Evolutionary conservation across 2,797 vertebrate species (phyloP).

Genomic region (Brachyrhaphis roseni): DNA sequence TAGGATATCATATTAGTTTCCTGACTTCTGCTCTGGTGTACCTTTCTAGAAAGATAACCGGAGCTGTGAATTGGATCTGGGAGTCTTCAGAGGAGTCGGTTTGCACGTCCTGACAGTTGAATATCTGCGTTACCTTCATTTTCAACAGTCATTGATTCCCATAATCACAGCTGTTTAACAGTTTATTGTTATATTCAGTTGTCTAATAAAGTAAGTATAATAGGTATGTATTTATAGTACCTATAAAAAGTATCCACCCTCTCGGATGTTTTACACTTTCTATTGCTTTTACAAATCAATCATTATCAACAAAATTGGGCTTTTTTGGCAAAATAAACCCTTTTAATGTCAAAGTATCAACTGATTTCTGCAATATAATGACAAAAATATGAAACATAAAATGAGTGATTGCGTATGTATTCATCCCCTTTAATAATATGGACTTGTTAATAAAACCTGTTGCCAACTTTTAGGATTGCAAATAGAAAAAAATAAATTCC

Average conservation of each 20-base stretch:
- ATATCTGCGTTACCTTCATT: not conserved
- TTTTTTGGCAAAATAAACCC: not conserved
- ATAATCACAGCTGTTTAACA: not conserved
- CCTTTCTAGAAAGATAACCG: not conserved
- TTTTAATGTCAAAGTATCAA: not conserved
- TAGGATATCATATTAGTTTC: not conserved
- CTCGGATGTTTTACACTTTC: not conserved
- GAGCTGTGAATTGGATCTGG: not conserved
- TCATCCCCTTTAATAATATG: not conserved
- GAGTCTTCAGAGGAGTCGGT: not conserved
- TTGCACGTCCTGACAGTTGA: not conserved
- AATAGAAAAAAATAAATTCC: not conserved
- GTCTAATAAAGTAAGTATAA: not conserved
- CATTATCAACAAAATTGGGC: not conserved
- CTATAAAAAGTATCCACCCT: not conserved
- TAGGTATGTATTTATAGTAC: not conserved
- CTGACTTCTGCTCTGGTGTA: not conserved
- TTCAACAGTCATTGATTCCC: not conserved
- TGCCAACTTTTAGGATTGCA: not conserved
- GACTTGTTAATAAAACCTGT: not conserved
- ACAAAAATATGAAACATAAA: not conserved
- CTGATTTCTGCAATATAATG: not conserved
- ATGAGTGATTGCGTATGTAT: not conserved
- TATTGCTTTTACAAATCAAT: not conserved
- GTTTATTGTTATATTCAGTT: not conserved